These are phyloP conservation scores for Steinernema scapterisci DNA, from an alignment of 2,888 invertebrate species.

Conservation along the genomic window DNA sequence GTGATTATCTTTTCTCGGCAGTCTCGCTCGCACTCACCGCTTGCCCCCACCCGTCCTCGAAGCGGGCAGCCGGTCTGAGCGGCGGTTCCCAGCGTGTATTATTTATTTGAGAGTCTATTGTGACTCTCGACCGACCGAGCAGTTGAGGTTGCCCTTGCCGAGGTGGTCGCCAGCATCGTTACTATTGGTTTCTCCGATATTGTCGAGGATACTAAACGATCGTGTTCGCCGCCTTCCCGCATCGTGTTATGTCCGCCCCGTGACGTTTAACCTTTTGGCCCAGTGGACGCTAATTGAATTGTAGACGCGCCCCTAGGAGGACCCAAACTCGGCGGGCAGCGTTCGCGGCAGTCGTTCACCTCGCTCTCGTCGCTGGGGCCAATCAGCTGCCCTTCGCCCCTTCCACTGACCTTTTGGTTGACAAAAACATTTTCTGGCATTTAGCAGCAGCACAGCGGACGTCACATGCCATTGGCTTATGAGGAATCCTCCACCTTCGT, in stretches of 20 bases:
- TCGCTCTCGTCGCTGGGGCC: slow-evolving; percentile 8
- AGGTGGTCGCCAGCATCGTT: slow-evolving; percentile 25
- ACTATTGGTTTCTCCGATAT: slow-evolving; percentile 32
- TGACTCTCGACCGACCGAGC: slow-evolving; percentile 30
- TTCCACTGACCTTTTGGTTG: slow-evolving; percentile 27
- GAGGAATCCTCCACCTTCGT: neutral
- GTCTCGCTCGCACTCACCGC: slow-evolving; percentile 27
- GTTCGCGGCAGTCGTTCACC: slow-evolving; percentile 9
- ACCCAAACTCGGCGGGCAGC: slow-evolving; percentile 19
- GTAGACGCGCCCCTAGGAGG: slow-evolving; percentile 1
- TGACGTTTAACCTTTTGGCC: slow-evolving; percentile 29
- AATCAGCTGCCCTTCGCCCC: slow-evolving; percentile 32
- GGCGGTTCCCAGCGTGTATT: slow-evolving; percentile 30
- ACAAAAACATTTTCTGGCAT: slow-evolving; percentile 31
- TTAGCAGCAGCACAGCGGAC: neutral
- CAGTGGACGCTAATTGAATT: slow-evolving; percentile 22
- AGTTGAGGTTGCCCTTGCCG: slow-evolving; percentile 25
- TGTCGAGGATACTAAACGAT: slow-evolving; percentile 10
- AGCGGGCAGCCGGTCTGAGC: slow-evolving; percentile 32
- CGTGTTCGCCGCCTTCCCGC: neutral
- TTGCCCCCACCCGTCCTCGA: slow-evolving; percentile 21
- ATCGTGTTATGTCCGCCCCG: neutral
- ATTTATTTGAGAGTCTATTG: slow-evolving; percentile 33
- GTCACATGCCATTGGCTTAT: slow-evolving; percentile 28
- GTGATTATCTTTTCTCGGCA: slow-evolving; percentile 27